Conservation (phyloP, 2,797 vertebrate genomes). For the Carcharodon carcharias region DNA sequence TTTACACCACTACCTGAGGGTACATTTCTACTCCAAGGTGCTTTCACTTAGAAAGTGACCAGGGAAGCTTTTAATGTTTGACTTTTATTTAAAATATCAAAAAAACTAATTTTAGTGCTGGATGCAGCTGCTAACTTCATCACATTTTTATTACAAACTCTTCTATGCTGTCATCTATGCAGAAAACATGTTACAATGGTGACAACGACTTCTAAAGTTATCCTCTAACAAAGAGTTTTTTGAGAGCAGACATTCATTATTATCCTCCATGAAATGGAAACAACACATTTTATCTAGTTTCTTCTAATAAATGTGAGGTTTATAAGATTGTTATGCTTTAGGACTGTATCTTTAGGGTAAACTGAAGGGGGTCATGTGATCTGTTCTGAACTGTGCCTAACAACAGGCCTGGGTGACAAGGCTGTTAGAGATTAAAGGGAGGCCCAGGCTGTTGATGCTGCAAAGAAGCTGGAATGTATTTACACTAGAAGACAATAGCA, state of each 20-base stretch:
- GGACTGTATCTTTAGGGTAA: no score
- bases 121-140: neutral
- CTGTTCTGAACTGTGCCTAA: no score
- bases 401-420: no score
- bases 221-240: neutral
- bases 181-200: neutral
- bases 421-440: no score
- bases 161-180: neutral
- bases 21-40: no score
- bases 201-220: neutral
- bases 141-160: neutral
- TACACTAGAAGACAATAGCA: no score
- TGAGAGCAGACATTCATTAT: neutral
- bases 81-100: neutral
- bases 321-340: no score
- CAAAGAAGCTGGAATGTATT: no score
- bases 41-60: neutral
- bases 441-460: no score
- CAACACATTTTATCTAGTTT: neutral
- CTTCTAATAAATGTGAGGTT: no score
- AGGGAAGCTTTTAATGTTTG: neutral
- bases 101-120: neutral
- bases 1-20: no score
- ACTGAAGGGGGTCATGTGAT: no score
- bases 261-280: neutral